Evolutionary conservation across 35 echinoderm and acorn worm species (phyloP), one percentile per base, ranked within the genome.

Genomic region (Acanthaster planci): DNA sequence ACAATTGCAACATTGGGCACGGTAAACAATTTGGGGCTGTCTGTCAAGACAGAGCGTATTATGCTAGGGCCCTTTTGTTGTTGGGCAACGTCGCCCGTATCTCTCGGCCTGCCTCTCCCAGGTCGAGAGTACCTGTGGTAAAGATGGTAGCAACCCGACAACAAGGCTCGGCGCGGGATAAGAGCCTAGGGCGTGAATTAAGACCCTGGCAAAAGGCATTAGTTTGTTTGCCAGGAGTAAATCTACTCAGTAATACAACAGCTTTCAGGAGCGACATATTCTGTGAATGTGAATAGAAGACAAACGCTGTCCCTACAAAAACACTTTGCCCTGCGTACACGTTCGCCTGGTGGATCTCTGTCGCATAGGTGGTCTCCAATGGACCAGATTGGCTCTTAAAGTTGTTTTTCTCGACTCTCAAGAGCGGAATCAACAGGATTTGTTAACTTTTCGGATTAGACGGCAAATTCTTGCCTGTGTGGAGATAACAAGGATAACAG

Each of bases 401-500:
- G 21, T 72, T 72, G 64, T 72, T 72, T 72, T 72, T 72, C 64
- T 72, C 64, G 64, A 72, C 64, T 72, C 26, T 72, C 64, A 34
- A 72, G 64, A 72, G 64, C 30, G 64, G 64, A 72, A 72, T 72
- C 64, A 72, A 72, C 64, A 34, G 64, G 64, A 72, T 72, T 72
- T 72, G 64, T 72, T 72, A 72, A 72, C 64, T 72, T 72, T 72
- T 72, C 64, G 64, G 64, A 72, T 72, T 72, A 72, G 26, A 19
- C 34, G 26, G 26, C 64, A 72, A 72, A 72, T 72, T 72, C 64
- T 72, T 72, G 26, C 64, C 26, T 72, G 64, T 72, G 64, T 72
- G 64, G 23, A 19, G 34, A 72, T 72, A 72, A 72, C 64, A 72
- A 72, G 64, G 64, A 72, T 72, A 72, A 72, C 64, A 72, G 64